Conservation (phyloP, 1,140 invertebrate genomes). For the Brachionus sp. region DNA sequence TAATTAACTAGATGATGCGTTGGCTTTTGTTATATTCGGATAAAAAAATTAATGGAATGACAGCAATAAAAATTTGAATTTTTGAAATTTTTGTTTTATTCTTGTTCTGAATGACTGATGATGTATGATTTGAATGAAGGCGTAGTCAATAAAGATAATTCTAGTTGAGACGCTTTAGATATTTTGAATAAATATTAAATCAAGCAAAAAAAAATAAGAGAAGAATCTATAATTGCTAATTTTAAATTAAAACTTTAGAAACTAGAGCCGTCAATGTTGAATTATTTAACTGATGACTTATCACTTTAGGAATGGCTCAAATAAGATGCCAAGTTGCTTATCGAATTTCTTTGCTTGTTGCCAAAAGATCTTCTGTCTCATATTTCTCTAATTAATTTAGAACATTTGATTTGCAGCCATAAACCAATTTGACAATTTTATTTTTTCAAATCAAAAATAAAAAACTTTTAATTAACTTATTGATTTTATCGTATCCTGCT, state of each 20-base stretch:
- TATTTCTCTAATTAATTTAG: conserved; percentile 38
- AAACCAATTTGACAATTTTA: not conserved
- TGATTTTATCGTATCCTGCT: conserved; percentile 27
- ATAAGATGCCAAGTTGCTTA: not conserved
- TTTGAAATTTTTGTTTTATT: not conserved
- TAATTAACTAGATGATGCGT: conserved; percentile 32
- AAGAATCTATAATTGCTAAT: not conserved
- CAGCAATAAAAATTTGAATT: conserved; percentile 40
- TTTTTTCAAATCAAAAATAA: not conserved
- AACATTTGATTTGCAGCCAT: not conserved
- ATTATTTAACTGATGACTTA: conserved; percentile 7
- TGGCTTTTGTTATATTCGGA: not conserved
- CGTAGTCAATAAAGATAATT: conserved; percentile 23
- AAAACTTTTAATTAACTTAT: conserved; percentile 12
- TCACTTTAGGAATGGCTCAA: not conserved
- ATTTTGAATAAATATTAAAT: not conserved
- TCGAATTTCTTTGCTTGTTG: not conserved
- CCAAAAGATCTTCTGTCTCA: not conserved
- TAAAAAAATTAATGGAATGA: conserved; percentile 31
- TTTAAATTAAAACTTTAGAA: not conserved
- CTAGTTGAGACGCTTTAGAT: not conserved
- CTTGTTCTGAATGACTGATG: conserved; percentile 27
- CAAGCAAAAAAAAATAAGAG: not conserved
- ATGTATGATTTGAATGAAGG: not conserved
- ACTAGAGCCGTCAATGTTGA: not conserved